These are phyloP conservation scores for Climacteris rufus DNA, from an alignment of 2,113 vertebrate genomes.

Conservation along the genomic window DNA sequence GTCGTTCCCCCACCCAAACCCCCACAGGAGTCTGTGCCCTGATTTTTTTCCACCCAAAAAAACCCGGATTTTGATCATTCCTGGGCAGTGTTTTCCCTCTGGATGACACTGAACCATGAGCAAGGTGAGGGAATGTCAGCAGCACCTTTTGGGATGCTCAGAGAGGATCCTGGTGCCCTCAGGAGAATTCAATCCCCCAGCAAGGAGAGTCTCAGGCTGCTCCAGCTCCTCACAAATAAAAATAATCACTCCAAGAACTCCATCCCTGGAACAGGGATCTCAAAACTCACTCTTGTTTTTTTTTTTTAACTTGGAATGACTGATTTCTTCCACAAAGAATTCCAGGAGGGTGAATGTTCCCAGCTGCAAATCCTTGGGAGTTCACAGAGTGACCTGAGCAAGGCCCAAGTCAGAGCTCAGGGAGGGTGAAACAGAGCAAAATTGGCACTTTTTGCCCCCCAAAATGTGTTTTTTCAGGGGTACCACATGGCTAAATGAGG, in stretches of 20 bases:
- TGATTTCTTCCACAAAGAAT: background rate
- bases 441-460: too few species aligned
- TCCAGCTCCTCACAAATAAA: background rate
- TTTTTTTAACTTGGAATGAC: background rate
- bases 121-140: background rate
- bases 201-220: background rate
- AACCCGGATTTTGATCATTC: background rate
- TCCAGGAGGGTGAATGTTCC: background rate
- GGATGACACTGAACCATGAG: too few species aligned
- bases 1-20: too few species aligned
- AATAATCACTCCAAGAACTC: background rate
- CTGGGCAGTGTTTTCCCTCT: background rate
- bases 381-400: background rate
- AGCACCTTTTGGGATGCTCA: background rate
- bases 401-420: fast-evolving
- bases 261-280: background rate
- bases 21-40: too few species aligned
- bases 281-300: background rate
- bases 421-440: background rate
- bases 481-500: too few species aligned
- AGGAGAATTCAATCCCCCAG: background rate
- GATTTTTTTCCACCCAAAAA: too few species aligned
- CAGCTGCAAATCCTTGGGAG: background rate
- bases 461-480: too few species aligned
- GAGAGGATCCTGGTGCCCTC: background rate